Conservation (phyloP, 1,140 invertebrate species). For the Eupeodes corollae region DNA sequence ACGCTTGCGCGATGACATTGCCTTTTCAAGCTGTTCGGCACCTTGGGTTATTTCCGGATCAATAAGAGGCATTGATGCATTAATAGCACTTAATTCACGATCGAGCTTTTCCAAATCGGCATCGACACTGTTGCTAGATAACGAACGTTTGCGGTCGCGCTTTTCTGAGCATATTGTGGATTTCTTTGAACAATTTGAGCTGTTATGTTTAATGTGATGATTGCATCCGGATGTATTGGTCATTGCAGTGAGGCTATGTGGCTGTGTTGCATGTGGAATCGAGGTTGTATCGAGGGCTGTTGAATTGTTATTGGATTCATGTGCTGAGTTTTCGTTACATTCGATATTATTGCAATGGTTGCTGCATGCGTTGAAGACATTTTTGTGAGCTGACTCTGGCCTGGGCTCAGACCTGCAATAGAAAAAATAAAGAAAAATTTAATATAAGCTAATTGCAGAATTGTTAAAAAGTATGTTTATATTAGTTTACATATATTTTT, state of each 20-base stretch:
- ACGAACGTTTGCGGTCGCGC: conserved; percentile 24
- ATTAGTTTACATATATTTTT: too few species aligned
- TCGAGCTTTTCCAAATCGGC: conserved; percentile 33
- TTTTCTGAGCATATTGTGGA: background rate
- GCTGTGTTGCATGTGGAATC: background rate
- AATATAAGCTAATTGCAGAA: background rate
- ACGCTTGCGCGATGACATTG: conserved; percentile 31
- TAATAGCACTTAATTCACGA: conserved; percentile 34
- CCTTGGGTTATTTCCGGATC: conserved; percentile 35
- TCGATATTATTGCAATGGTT: conserved; percentile 31
- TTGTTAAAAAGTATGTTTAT: too few species aligned
- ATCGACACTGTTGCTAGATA: conserved; percentile 27
- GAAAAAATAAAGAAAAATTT: conserved; percentile 5
- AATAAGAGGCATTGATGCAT: conserved; percentile 33
- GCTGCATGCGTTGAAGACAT: conserved; percentile 28
- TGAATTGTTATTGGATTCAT: background rate
- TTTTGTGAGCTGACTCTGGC: conserved; percentile 33
- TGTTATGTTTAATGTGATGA: conserved; percentile 1
- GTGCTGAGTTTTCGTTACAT: background rate
- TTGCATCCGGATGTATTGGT: background rate
- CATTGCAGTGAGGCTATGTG: background rate
- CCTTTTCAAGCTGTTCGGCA: conserved; percentile 34
- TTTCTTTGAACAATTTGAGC: too few species aligned
- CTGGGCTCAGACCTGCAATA: conserved; percentile 22
- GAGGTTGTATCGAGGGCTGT: conserved; percentile 2